Conservation (phyloP, 2,797 vertebrate genomes). For the Oreortyx pictus region DNA sequence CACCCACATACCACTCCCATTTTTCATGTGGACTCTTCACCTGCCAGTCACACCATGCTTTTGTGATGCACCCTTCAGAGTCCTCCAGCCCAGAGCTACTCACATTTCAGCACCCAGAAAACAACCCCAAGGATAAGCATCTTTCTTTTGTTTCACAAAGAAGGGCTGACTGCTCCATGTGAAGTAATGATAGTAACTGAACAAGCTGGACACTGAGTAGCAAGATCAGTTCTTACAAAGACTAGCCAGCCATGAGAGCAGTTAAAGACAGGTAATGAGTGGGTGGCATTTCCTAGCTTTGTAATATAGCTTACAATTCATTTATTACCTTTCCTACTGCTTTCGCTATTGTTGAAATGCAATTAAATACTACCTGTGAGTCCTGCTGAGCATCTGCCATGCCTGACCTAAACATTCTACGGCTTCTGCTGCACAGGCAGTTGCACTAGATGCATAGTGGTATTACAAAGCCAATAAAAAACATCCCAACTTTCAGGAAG, state of each 20-base stretch:
- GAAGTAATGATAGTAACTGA: slow-evolving; percentile 57
- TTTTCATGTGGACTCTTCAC: neutral
- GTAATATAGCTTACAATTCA: slow-evolving; percentile 67
- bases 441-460: neutral
- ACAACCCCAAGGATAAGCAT: slow-evolving; percentile 32
- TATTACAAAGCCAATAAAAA: neutral
- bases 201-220: slow-evolving; percentile 34
- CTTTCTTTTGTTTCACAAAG: slow-evolving; percentile 51
- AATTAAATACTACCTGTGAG: slow-evolving; percentile 44
- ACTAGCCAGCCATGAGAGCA: slow-evolving; percentile 62
- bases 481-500: neutral
- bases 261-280: slow-evolving; percentile 68
- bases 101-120: neutral
- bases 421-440: neutral
- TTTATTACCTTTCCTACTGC: slow-evolving; percentile 63
- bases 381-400: slow-evolving; percentile 25
- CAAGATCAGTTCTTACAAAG: slow-evolving; percentile 69
- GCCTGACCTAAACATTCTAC: slow-evolving; percentile 55
- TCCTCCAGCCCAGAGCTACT: neutral
- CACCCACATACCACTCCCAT: rapidly evolving
- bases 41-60: neutral
- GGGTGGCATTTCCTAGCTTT: slow-evolving; percentile 67
- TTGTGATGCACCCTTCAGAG: neutral
- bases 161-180: slow-evolving; percentile 38
- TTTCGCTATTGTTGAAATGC: slow-evolving; percentile 70